phyloP scores from a whole-genome alignment of 1,140 invertebrate species.

The Metopolophium dirhodum region DNA sequence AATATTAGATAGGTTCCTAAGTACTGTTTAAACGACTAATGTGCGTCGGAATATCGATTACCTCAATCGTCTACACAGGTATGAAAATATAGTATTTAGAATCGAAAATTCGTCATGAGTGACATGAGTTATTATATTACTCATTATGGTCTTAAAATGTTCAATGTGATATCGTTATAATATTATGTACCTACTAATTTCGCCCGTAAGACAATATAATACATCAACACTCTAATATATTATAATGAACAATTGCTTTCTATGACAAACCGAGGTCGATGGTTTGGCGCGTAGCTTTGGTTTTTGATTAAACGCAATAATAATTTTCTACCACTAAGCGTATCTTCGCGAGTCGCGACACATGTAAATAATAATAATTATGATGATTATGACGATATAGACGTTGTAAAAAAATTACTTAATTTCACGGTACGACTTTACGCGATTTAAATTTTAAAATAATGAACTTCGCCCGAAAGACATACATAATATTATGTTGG shows the following conservation, averaged over 20 bases:
- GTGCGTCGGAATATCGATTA: background rate
- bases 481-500: background rate
- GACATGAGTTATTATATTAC: background rate
- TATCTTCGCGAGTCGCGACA: too few relatives aligned
- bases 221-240: background rate
- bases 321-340: background rate
- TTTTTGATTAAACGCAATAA: background rate
- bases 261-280: background rate
- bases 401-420: background rate
- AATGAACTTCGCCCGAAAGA: background rate
- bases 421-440: constrained; percentile 23
- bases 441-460: constrained; percentile 13
- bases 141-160: background rate
- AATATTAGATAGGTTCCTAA: background rate
- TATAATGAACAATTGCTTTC: background rate
- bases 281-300: constrained; percentile 6
- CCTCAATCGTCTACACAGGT: background rate
- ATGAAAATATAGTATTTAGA: background rate
- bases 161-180: background rate
- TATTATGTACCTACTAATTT: background rate
- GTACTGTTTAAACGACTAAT: background rate
- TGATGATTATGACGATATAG: background rate
- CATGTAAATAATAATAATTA: background rate
- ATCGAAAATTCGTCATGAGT: background rate
- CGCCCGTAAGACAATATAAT: background rate